Percentiles rank a stretch among this genome's conserved stretches.
phyloP scores from a whole-genome alignment of 1,140 invertebrate genomes.

The Nephila pilipes region DNA sequence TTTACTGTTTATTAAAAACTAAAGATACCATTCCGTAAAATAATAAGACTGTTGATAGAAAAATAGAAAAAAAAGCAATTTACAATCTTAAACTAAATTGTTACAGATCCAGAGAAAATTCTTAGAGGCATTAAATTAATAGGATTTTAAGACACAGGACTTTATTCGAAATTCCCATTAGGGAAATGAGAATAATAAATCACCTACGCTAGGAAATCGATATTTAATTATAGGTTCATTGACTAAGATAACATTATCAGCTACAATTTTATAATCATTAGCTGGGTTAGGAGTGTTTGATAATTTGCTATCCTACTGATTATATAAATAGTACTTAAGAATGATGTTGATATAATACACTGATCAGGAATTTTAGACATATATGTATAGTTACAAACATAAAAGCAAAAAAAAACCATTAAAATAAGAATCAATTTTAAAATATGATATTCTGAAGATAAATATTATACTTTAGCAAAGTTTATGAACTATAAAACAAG shows the following conservation, averaged over 20 bases:
- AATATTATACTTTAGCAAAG: too few relatives aligned
- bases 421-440: too few relatives aligned
- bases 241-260: constrained; percentile 5
- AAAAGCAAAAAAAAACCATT: too few relatives aligned
- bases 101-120: neutral
- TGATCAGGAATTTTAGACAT: neutral
- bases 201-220: neutral
- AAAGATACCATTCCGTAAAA: too few relatives aligned
- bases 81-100: neutral
- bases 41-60: too few relatives aligned
- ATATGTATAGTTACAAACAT: too few relatives aligned
- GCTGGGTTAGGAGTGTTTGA: neutral
- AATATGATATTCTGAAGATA: too few relatives aligned
- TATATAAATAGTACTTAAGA: neutral
- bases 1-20: too few relatives aligned
- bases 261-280: constrained; percentile 33
- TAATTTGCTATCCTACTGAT: neutral
- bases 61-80: neutral
- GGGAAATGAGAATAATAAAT: neutral
- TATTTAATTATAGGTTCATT: constrained; percentile 49
- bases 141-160: neutral
- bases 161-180: neutral
- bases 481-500: too few relatives aligned
- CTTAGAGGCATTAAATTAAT: neutral
- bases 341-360: neutral